phyloP scores from a whole-genome alignment of 2,797 vertebrate species.

The Apogon hyalosoma region DNA sequence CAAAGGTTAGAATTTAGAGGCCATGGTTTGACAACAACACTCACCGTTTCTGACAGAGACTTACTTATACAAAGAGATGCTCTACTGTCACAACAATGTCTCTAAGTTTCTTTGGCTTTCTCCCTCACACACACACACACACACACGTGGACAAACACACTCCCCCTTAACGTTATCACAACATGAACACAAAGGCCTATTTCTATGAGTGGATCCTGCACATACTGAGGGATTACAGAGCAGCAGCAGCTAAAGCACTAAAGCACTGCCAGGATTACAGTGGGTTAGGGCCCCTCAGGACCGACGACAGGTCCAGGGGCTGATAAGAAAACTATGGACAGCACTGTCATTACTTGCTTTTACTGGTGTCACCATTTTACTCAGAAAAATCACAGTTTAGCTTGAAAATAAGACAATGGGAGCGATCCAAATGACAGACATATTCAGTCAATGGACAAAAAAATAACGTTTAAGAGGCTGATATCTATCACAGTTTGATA shows the following conservation, averaged over 20 bases:
- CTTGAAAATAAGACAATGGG: too few relatives aligned
- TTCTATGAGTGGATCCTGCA: constrained; percentile 56
- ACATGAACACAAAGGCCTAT: constrained; percentile 49
- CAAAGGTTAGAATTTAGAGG: constrained; percentile 41
- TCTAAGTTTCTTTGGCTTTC: constrained; percentile 18
- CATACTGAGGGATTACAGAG: constrained; percentile 74
- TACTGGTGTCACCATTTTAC: constrained; percentile 11
- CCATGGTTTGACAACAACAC: constrained; percentile 37
- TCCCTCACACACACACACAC: not conserved
- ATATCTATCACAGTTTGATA: too few relatives aligned
- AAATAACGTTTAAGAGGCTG: too few relatives aligned
- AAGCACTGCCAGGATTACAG: constrained; percentile 60
- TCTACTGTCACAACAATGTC: constrained; percentile 24
- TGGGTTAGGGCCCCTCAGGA: constrained; percentile 27
- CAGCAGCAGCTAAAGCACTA: constrained; percentile 51
- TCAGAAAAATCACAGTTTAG: not conserved
- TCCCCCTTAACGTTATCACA: constrained; percentile 37
- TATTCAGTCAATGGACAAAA: too few relatives aligned
- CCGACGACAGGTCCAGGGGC: not conserved
- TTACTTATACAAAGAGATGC: constrained; percentile 24
- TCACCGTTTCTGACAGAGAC: constrained; percentile 2
- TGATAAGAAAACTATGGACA: constrained; percentile 24
- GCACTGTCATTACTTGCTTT: constrained; percentile 13
- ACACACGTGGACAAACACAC: constrained; percentile 42
- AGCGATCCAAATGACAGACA: too few relatives aligned